These are phyloP conservation scores for Eristalis tenax DNA, from an alignment of 2,888 invertebrate genomes.

Conservation along the genomic window DNA sequence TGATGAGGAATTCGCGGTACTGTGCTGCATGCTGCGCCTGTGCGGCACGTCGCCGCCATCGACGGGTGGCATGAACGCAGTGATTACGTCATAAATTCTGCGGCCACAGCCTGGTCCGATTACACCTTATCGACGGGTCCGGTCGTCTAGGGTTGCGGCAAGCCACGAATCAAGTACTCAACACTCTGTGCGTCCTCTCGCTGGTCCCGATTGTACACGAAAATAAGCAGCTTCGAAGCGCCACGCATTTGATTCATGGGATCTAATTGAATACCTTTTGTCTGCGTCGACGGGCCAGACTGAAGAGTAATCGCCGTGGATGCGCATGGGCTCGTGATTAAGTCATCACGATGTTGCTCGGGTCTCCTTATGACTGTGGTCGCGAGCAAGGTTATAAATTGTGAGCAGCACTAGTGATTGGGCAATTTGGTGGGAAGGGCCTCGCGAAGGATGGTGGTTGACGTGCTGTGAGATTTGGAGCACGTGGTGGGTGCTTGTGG, in stretches of 20 bases:
- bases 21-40: conserved; percentile 4
- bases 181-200: conserved; percentile 49
- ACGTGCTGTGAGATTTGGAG: not conserved
- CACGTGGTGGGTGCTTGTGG: not conserved
- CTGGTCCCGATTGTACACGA: conserved; percentile 39
- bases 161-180: conserved; percentile 61
- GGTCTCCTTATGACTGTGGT: not conserved
- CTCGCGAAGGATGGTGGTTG: not conserved
- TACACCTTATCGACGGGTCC: conserved; percentile 38
- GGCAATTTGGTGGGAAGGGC: not conserved
- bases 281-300: not conserved
- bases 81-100: conserved; percentile 61
- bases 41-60: not conserved
- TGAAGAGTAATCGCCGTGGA: conserved; percentile 48
- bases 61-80: not conserved
- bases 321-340: conserved; percentile 55
- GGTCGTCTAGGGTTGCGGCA: conserved; percentile 1
- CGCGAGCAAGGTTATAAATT: not conserved
- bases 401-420: not conserved
- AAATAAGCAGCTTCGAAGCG: conserved; percentile 62
- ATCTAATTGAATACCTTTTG: conserved; percentile 64
- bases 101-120: conserved; percentile 6
- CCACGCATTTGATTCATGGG: conserved; percentile 69
- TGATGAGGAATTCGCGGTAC: conserved; percentile 39
- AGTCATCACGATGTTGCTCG: conserved; percentile 35